Base-by-base conservation (phyloP, 1,140 invertebrate species). In the Drosophila eugracilis region DNA sequence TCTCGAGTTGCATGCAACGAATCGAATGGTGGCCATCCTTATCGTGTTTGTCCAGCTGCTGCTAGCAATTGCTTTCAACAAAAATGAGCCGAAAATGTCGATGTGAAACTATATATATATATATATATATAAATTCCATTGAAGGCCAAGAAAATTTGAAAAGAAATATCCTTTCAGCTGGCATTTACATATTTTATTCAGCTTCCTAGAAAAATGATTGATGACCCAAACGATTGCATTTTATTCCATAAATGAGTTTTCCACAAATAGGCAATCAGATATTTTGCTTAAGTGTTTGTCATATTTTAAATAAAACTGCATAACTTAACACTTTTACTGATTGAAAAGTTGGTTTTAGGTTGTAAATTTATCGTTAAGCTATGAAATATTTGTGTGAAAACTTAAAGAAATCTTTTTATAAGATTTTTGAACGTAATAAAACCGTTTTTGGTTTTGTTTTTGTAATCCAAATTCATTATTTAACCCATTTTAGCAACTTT, bases 1-100 rank as follows among this genome's bases (percentile, higher is more conserved):
- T 42, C 37, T 63, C 39, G 37, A 63, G 26, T 41, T 44, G 52
- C 53, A n/a, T 44, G 53, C 26, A 42, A 42, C 52, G 24, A 58
- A 42, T 57, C 19, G 52, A 79, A 50, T 48, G 55, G 49, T 62
- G 55, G 32, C 59, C 47, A 47, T 66, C 37, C 54, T 66, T 78
- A 48, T 73, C 70, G 22, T 78, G 75, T 78, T 78, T 78, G 75
- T 39, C 58, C 75, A 78, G 75, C 75, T 78, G 75, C 63, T 80
- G 58, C 60, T n/a, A 42, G 57, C 32, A 66, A 49, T 63, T 41
- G 58, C 59, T 52, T 53, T 55, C 36, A 41, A 48, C 47, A 71
- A 60, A 79, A 65, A 65, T 50, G 41, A 48, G 69, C 47, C 66
- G 58, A 47, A 62, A 28, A 42, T 32, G 49, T 30, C 42, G 37